A percentile compares a stretch with the other conserved stretches of the same genome.
Evolutionary conservation across 2,797 vertebrate species (phyloP).

Genomic region (Echeneis naucrates): DNA sequence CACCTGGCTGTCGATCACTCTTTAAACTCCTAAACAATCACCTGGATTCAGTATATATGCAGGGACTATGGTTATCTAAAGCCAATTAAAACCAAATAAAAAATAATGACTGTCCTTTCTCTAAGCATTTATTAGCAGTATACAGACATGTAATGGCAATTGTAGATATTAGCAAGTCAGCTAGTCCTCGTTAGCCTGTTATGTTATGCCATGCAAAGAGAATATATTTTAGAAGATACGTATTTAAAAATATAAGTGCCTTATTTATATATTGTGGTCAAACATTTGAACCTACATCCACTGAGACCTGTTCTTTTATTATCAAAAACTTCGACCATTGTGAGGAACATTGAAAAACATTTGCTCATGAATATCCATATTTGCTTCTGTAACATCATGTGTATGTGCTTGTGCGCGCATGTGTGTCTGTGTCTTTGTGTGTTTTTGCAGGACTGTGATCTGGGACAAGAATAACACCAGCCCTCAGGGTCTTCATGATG

Average conservation of each 20-base stretch:
- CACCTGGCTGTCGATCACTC: no score
- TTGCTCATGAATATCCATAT: background rate
- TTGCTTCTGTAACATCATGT: constrained; percentile 11
- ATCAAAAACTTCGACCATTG: background rate
- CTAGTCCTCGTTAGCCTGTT: no score
- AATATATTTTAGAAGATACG: no score
- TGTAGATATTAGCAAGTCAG: background rate
- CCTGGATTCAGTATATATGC: background rate
- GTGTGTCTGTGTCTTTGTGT: no score
- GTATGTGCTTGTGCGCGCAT: no score
- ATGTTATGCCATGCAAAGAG: no score
- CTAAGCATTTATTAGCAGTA: background rate
- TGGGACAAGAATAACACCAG: constrained; percentile 98
- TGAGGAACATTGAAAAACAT: background rate
- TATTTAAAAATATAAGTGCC: no score
- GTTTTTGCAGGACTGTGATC: constrained; percentile 91
- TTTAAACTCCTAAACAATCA: background rate
- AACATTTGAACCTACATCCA: no score
- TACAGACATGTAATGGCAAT: background rate
- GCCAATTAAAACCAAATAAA: background rate
- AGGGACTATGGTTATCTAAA: background rate
- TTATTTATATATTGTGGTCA: no score
- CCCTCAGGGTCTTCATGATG: constrained; percentile 97
- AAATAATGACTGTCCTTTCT: background rate
- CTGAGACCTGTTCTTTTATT: background rate